These are phyloP conservation scores for Scaptomyza cyrtandrae DNA, from an alignment of 2,888 invertebrate genomes.

Conservation along the genomic window DNA sequence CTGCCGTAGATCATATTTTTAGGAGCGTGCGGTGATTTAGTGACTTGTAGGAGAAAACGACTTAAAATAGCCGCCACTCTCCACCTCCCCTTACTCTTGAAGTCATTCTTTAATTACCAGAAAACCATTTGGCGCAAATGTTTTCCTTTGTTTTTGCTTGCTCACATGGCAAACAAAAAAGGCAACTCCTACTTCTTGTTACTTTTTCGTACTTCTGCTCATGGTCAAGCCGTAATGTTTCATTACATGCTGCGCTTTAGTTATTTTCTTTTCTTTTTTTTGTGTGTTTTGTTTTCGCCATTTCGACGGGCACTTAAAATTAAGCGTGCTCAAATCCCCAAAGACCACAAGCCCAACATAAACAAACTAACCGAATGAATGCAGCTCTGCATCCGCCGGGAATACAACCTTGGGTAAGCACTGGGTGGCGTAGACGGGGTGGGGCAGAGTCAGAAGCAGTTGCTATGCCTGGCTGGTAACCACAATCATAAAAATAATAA, in stretches of 20 bases:
- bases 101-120: conserved; percentile 68
- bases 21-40: conserved; percentile 59
- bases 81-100: not conserved
- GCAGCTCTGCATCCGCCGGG: conserved; percentile 63
- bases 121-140: conserved; percentile 72
- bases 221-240: conserved; percentile 71
- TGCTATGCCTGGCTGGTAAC: conserved; percentile 49
- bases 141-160: conserved; percentile 61
- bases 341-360: conserved; percentile 77
- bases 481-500: conserved; percentile 81
- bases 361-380: conserved; percentile 80
- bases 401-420: conserved; percentile 38
- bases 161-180: conserved; percentile 53
- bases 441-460: conserved; percentile 18
- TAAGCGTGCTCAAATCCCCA: conserved; percentile 82
- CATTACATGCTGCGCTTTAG: conserved; percentile 62
- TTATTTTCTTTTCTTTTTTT: conserved; percentile 22
- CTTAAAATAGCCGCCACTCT: conserved; percentile 50
- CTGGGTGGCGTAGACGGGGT: conserved; percentile 12
- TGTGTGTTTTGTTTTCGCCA: conserved; percentile 57
- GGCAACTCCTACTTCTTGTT: conserved; percentile 14
- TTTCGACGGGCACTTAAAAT: conserved; percentile 82
- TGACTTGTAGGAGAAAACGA: conserved; percentile 9
- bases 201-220: conserved; percentile 15
- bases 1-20: conserved; percentile 63